Evolutionary conservation across 2,888 invertebrate species (phyloP).

Genomic region (Tenthredo amoena): DNA sequence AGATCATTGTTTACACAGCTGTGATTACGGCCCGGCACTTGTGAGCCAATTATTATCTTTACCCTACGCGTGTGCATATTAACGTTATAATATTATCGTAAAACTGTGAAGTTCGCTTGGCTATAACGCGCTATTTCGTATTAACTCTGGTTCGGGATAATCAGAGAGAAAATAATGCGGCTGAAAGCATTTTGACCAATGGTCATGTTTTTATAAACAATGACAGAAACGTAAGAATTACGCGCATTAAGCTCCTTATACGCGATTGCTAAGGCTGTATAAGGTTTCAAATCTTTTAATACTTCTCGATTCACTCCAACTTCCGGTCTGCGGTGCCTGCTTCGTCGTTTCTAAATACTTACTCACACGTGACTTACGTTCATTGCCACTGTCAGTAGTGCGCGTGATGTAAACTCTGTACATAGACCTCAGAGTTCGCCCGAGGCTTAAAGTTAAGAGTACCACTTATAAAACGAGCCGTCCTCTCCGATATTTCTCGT

Average conservation of each 20-base stretch:
- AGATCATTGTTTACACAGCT: conserved; percentile 41
- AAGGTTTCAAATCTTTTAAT: conserved; percentile 49
- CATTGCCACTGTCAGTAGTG: background rate
- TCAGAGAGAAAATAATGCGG: background rate
- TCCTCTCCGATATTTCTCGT: background rate
- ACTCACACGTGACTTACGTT: background rate
- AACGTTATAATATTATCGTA: background rate
- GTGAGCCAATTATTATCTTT: background rate
- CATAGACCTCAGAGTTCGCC: too few species aligned
- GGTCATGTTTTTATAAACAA: background rate
- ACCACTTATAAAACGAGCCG: background rate
- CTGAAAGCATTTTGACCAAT: too few species aligned
- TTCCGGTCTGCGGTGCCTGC: conserved; percentile 13
- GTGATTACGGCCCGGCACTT: background rate
- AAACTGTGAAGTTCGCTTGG: background rate
- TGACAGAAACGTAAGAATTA: background rate
- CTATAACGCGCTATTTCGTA: too few species aligned
- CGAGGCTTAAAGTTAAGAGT: too few species aligned
- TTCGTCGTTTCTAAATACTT: background rate
- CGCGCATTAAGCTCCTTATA: background rate
- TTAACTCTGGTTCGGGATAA: background rate
- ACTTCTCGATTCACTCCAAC: background rate
- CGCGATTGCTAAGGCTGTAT: background rate
- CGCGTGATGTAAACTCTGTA: too few species aligned
- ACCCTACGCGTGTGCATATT: background rate